phyloP scores from a whole-genome alignment of 2,888 invertebrate species.

The Allacma fusca region DNA sequence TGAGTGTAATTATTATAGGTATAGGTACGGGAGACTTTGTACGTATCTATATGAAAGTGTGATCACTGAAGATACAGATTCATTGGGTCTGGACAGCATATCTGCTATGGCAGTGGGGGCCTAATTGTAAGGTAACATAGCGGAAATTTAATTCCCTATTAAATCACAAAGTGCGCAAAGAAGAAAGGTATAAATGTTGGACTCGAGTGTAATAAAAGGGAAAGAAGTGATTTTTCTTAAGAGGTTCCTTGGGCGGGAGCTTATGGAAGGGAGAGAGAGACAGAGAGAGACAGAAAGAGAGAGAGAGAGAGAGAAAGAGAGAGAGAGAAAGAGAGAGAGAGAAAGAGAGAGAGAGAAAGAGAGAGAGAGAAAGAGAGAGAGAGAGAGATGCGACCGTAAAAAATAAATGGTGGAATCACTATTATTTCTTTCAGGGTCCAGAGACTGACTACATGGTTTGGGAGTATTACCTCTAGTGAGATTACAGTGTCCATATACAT shows the following conservation, averaged over 20 bases:
- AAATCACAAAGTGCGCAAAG: slow-evolving; percentile 8
- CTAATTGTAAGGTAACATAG: not conserved
- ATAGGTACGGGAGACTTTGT: too few species aligned
- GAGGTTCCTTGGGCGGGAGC: not conserved
- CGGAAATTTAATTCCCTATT: slow-evolving; percentile 12
- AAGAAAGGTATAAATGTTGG: slow-evolving; percentile 7
- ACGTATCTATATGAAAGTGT: too few species aligned
- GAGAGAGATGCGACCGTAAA: not conserved
- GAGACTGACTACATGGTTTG: not conserved
- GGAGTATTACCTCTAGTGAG: not conserved
- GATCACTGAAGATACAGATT: too few species aligned
- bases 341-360: not conserved
- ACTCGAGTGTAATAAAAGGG: slow-evolving; percentile 1
- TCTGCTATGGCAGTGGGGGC: too few species aligned
- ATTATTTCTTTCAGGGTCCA: not conserved
- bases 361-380: not conserved
- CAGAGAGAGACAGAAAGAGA: too few species aligned
- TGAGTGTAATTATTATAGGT: too few species aligned
- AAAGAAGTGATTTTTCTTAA: slow-evolving; percentile 12
- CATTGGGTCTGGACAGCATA: too few species aligned
- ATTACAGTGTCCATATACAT: not conserved
- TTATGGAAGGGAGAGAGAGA: not conserved
- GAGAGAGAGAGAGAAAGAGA: not conserved
- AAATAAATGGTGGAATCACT: slow-evolving; percentile 5
- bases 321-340: not conserved